A percentile compares a stretch with the other conserved stretches of the same genome.
Evolutionary conservation across 2,888 invertebrate species (phyloP).

Genomic region (Cheilosia impressa): DNA sequence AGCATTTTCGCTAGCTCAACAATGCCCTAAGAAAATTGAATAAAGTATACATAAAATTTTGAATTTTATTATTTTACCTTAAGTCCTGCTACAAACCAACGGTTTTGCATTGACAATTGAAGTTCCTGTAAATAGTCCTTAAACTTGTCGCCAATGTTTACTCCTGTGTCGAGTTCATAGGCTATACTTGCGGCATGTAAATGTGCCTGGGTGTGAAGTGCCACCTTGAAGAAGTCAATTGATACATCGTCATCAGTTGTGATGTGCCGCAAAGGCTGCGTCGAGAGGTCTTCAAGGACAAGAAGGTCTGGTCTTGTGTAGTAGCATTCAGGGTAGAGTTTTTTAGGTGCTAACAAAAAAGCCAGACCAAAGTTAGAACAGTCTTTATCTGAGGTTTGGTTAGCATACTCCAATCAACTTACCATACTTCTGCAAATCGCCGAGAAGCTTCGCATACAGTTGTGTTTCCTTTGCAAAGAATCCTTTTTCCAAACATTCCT

Average conservation of each 20-base stretch:
- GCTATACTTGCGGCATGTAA: slow-evolving; percentile 80
- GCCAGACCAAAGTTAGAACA: no score
- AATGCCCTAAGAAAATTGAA: slow-evolving; percentile 76
- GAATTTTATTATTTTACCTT: slow-evolving; percentile 76
- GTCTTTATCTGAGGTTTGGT: no score
- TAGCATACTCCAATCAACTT: slow-evolving; percentile 2
- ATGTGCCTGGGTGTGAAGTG: slow-evolving; percentile 78
- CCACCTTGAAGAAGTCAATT: slow-evolving; percentile 76
- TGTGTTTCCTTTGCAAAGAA: slow-evolving; percentile 79
- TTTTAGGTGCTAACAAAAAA: slow-evolving; percentile 38
- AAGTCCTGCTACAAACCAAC: slow-evolving; percentile 79
- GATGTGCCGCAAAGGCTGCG: slow-evolving; percentile 76
- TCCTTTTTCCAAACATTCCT: slow-evolving; percentile 79
- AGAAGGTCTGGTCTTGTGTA: slow-evolving; percentile 78
- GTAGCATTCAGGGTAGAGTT: slow-evolving; percentile 78
- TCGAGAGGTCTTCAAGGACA: slow-evolving; percentile 79
- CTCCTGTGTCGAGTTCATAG: slow-evolving; percentile 76
- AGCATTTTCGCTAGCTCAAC: slow-evolving; percentile 79
- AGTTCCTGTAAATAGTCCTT: slow-evolving; percentile 77
- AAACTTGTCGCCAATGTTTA: no score
- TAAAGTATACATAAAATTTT: neutral
- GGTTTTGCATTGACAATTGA: slow-evolving; percentile 76
- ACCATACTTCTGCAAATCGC: slow-evolving; percentile 80
- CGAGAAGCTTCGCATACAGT: slow-evolving; percentile 78
- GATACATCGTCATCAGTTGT: slow-evolving; percentile 70